A percentile compares a stretch with the other conserved stretches of the same genome.
Conservation (phyloP, 2,113 vertebrate genomes). For the Ellobius talpinus region DNA sequence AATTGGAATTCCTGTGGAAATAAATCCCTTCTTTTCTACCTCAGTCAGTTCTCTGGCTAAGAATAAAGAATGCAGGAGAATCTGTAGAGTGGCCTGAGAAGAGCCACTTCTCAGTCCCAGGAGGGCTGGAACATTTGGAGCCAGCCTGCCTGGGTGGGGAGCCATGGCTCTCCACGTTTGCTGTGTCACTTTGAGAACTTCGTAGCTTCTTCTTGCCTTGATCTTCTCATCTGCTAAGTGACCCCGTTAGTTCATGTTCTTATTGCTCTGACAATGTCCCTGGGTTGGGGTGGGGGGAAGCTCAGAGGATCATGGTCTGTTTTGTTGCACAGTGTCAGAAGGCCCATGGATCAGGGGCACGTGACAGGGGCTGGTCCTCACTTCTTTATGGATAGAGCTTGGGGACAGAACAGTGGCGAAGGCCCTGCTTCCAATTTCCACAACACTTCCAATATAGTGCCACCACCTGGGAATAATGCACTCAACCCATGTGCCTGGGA, state of each 20-base stretch:
- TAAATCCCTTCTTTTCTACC: background rate
- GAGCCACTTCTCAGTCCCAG: too few species aligned
- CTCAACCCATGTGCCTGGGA: background rate
- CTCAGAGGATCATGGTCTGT: background rate
- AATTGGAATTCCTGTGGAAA: background rate
- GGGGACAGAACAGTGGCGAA: too few species aligned
- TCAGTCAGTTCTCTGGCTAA: constrained; percentile 3
- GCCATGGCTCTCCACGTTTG: background rate
- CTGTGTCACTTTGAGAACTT: background rate
- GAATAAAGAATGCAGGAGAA: background rate
- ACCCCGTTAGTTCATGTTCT: background rate
- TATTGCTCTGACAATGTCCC: background rate
- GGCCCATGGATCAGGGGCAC: background rate
- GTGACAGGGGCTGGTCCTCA: background rate
- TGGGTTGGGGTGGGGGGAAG: too few species aligned
- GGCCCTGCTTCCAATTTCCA: background rate
- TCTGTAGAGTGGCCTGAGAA: rapidly evolving
- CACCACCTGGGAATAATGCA: background rate
- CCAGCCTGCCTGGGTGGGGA: background rate
- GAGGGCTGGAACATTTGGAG: background rate
- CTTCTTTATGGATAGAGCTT: background rate
- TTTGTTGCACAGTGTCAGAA: background rate
- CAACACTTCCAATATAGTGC: background rate
- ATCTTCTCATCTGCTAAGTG: constrained; percentile 28
- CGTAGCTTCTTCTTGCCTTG: background rate